These are phyloP conservation scores for Drosophila meridionalis DNA, from an alignment of 2,888 invertebrate species.

Conservation along the genomic window DNA sequence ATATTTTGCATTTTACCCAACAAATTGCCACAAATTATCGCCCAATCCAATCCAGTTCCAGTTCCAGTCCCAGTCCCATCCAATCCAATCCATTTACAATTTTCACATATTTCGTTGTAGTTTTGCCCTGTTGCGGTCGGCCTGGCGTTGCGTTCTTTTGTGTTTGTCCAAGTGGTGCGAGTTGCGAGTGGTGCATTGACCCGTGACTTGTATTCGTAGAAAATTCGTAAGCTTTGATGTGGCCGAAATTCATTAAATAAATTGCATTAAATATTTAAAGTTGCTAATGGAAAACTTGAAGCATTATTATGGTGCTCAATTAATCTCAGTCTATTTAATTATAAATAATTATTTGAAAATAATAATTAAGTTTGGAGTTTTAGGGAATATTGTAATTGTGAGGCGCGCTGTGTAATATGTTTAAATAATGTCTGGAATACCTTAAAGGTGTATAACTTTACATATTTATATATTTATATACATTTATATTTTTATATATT, in stretches of 20 bases:
- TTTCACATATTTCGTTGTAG: constrained; percentile 46
- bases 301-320: not conserved
- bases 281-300: constrained; percentile 4
- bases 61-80: constrained; percentile 1
- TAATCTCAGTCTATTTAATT: constrained; percentile 3
- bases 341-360: not conserved
- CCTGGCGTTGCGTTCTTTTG: not conserved
- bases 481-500: not conserved
- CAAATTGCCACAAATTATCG: constrained; percentile 32
- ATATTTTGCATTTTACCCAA: constrained; percentile 28
- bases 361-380: not conserved
- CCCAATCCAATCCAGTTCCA: constrained; percentile 6
- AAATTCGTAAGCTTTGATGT: constrained; percentile 59
- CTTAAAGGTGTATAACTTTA: too few relatives aligned
- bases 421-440: not conserved
- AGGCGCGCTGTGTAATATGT: not conserved
- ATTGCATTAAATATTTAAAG: constrained; percentile 48
- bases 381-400: not conserved
- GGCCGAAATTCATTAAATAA: constrained; percentile 61
- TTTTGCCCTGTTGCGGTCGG: constrained; percentile 4
- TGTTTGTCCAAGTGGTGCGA: constrained; percentile 3
- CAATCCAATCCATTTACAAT: constrained; percentile 22
- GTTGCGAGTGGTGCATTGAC: constrained; percentile 10
- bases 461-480: not conserved
- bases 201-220: not conserved